phyloP scores from a whole-genome alignment of 2,113 vertebrate species.

The Orientallactaga bullata region DNA sequence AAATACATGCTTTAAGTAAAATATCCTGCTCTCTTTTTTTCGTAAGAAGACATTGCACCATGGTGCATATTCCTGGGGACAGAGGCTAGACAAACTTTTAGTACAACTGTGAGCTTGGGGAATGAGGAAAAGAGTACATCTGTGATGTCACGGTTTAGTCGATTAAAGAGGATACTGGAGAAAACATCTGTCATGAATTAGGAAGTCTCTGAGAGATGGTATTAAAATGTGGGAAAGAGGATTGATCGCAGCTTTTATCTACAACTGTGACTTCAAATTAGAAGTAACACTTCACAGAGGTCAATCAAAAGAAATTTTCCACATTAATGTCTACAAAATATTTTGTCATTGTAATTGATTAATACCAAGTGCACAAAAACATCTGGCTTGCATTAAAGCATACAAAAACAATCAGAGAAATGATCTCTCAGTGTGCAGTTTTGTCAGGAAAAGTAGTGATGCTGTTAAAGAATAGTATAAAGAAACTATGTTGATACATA shows the following conservation, averaged over 20 bases:
- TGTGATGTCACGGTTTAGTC: not conserved
- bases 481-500: not conserved
- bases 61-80: not conserved
- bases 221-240: not conserved
- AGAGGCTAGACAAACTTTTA: not conserved
- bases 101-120: not conserved
- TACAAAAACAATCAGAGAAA: constrained; percentile 11
- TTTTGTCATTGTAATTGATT: constrained; percentile 15
- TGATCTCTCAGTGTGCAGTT: not conserved
- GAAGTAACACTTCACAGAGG: not conserved
- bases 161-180: not conserved
- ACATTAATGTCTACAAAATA: constrained; percentile 45
- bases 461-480: not conserved
- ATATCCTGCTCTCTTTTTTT: not conserved
- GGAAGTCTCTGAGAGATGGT: not conserved
- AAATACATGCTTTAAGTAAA: not conserved
- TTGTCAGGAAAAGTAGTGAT: not conserved
- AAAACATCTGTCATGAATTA: constrained; percentile 1
- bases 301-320: constrained; percentile 31
- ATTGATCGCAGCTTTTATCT: not conserved
- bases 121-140: not conserved
- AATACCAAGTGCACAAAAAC: constrained; percentile 24
- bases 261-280: constrained; percentile 35
- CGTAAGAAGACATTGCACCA: not conserved
- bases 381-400: constrained; percentile 38